A percentile compares a stretch with the other conserved stretches of the same genome.
These are phyloP conservation scores for Rhinichthys osculus DNA, from an alignment of 2,797 vertebrate species.

Conservation along the genomic window DNA sequence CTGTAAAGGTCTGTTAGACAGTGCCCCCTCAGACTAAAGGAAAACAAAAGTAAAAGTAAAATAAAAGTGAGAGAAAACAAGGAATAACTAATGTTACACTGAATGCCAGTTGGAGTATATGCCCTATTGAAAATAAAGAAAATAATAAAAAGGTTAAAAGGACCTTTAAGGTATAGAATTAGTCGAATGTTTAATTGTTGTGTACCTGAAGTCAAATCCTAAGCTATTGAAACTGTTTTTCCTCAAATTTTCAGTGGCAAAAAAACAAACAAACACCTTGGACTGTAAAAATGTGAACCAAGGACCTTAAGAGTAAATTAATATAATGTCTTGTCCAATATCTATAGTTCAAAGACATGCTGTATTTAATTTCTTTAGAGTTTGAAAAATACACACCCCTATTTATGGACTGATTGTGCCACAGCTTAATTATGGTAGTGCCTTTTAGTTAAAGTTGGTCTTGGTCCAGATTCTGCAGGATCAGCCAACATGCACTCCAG, in stretches of 20 bases:
- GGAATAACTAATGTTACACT: not conserved
- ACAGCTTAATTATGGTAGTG: constrained; percentile 9
- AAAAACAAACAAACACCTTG: not conserved
- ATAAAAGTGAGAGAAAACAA: not conserved
- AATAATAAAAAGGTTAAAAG: not conserved
- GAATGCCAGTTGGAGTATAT: not conserved
- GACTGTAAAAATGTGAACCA: not conserved
- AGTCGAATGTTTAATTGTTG: not conserved
- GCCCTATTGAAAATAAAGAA: not conserved
- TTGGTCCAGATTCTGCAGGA: not conserved
- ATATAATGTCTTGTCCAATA: not conserved
- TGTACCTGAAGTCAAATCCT: no score
- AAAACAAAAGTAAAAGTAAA: not conserved
- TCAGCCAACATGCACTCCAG: not conserved
- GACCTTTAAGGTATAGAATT: not conserved
- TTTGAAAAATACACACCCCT: not conserved
- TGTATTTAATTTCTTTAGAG: no score
- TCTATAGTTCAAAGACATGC: not conserved
- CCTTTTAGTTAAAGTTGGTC: constrained; percentile 26
- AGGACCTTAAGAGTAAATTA: not conserved
- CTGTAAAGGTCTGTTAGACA: not conserved
- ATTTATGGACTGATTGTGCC: not conserved
- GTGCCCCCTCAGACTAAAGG: not conserved
- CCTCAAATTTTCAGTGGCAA: not conserved
- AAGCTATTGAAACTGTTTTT: no score